Evolutionary conservation across 1,140 invertebrate genomes (phyloP).

Genomic region (Pteromalus puparum): DNA sequence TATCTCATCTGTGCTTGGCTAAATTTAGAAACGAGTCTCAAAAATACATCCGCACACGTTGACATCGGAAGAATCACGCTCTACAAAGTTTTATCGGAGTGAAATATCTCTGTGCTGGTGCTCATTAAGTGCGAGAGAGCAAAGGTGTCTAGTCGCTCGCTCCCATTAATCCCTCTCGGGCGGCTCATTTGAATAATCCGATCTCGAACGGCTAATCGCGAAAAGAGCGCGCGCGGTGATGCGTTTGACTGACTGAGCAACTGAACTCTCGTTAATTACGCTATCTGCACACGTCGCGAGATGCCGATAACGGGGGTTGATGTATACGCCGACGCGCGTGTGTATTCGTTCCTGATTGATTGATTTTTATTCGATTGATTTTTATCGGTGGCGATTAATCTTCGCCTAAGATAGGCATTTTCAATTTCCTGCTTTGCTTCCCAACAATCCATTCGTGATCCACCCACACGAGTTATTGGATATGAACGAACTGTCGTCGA

Average conservation of each 20-base stretch:
- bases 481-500: too few relatives aligned
- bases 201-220: slow-evolving; percentile 9
- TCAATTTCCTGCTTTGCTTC: too few relatives aligned
- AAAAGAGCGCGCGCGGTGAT: not conserved
- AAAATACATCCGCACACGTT: not conserved
- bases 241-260: not conserved
- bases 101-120: too few relatives aligned
- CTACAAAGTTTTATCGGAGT: too few relatives aligned
- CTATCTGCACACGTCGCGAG: slow-evolving; percentile 14
- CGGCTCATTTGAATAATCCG: slow-evolving; percentile 32
- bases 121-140: not conserved
- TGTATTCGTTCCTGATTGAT: too few relatives aligned
- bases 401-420: too few relatives aligned
- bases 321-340: not conserved
- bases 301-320: not conserved
- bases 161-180: slow-evolving; percentile 2
- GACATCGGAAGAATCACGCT: not conserved
- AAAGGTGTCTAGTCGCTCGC: not conserved
- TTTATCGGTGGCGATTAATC: too few relatives aligned
- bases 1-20: too few relatives aligned
- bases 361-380: too few relatives aligned
- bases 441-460: too few relatives aligned
- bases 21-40: not conserved
- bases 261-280: slow-evolving; percentile 17
- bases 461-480: too few relatives aligned